Conservation (phyloP, 2,888 invertebrate species). For the Sinhomidia bicolor region DNA sequence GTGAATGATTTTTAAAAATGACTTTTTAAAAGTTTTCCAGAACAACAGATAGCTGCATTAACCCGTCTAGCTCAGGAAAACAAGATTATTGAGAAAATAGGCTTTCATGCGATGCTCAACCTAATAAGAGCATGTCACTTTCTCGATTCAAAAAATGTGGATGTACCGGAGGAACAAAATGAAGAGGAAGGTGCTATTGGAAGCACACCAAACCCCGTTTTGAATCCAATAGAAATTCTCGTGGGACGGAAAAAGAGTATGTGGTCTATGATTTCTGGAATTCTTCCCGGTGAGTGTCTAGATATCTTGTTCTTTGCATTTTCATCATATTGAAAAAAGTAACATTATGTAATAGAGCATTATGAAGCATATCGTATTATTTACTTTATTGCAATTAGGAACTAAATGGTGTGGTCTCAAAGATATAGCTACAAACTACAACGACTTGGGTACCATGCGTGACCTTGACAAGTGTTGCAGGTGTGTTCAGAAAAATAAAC, state of each 20-base stretch:
- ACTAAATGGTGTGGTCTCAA: constrained; percentile 97
- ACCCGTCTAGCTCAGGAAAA: constrained; percentile 75
- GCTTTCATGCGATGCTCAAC: constrained; percentile 78
- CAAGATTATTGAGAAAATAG: constrained; percentile 77
- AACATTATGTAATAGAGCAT: too few relatives aligned
- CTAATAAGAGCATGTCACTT: constrained; percentile 79
- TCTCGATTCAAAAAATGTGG: constrained; percentile 67
- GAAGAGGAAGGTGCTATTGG: not conserved
- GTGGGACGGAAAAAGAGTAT: constrained; percentile 72
- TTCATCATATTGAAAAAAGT: too few relatives aligned
- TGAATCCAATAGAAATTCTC: constrained; percentile 63
- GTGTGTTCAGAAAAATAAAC: too few relatives aligned
- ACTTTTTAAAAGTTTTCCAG: constrained; percentile 84
- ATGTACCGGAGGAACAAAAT: not conserved
- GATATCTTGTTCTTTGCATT: not conserved
- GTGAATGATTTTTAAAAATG: too few relatives aligned
- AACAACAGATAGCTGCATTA: constrained; percentile 85
- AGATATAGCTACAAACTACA: constrained; percentile 91
- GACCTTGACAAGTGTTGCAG: constrained; percentile 92
- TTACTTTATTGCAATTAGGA: constrained; percentile 82
- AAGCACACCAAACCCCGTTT: constrained; percentile 36
- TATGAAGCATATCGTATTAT: not conserved
- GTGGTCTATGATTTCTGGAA: constrained; percentile 79
- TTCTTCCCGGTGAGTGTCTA: constrained; percentile 85
- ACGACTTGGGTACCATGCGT: constrained; percentile 90